Evolutionary conservation across 2,113 vertebrate genomes (phyloP).

Genomic region (Clarias gariepinus): DNA sequence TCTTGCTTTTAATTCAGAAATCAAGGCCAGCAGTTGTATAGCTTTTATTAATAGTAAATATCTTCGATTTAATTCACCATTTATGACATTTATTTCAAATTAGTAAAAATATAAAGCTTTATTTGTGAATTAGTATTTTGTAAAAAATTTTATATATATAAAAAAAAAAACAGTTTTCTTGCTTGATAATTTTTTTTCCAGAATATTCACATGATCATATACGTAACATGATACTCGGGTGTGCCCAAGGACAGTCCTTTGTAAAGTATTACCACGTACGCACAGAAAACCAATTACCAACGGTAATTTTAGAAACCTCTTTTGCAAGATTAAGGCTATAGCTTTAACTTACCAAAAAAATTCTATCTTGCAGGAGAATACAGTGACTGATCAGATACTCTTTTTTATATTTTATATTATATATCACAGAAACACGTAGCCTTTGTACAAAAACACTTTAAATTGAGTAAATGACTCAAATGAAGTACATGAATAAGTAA

Average conservation of each 20-base stretch:
- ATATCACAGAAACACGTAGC: background rate
- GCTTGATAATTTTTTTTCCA: too few species aligned
- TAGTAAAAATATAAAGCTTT: background rate
- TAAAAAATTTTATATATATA: too few species aligned
- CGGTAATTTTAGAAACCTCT: background rate
- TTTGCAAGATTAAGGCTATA: background rate
- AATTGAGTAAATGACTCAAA: background rate
- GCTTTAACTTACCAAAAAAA: background rate
- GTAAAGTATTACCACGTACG: background rate
- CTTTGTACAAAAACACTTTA: background rate
- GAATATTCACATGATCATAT: slow-evolving; percentile 1
- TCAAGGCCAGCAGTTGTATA: background rate
- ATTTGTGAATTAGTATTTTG: background rate
- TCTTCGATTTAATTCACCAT: background rate
- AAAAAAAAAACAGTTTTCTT: background rate
- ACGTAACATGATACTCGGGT: slow-evolving; percentile 8
- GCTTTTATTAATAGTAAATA: background rate
- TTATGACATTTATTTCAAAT: background rate
- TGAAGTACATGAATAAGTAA: background rate
- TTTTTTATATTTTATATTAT: background rate
- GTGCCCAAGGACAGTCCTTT: background rate
- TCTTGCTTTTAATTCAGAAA: background rate
- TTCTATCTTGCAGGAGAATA: background rate
- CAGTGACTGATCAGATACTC: background rate
- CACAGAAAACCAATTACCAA: slow-evolving; percentile 14